Conservation (phyloP, 2,888 invertebrate species). For the Ecliptopera silaceata region DNA sequence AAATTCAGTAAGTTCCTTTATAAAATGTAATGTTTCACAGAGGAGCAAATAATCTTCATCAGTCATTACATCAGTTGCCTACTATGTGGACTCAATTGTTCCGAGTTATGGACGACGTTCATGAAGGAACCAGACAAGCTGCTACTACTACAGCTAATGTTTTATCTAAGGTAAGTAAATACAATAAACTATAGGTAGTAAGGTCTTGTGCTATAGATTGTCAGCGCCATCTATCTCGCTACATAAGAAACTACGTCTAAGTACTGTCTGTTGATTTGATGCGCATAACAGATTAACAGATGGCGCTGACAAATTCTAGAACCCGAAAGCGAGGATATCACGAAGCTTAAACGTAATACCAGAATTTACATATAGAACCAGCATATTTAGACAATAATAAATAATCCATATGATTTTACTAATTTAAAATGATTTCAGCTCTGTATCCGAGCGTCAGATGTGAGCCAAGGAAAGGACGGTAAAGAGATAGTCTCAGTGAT, state of each 20-base stretch:
- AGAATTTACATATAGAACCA: too few species aligned
- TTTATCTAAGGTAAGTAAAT: constrained; percentile 88
- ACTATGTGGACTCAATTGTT: constrained; percentile 92
- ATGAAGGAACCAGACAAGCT: constrained; percentile 91
- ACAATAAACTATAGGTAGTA: too few species aligned
- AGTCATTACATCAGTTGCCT: constrained; percentile 70
- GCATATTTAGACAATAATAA: too few species aligned
- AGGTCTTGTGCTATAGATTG: too few species aligned
- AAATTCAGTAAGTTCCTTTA: background rate
- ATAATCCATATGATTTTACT: too few species aligned
- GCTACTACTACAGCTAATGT: constrained; percentile 88
- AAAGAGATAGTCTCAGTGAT: constrained; percentile 88
- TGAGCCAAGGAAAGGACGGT: constrained; percentile 88
- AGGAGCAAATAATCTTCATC: constrained; percentile 67
- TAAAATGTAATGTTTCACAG: constrained; percentile 41
- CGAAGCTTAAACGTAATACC: too few species aligned
- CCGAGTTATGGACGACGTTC: constrained; percentile 97
- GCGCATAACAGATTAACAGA: too few species aligned
- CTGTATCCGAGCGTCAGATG: constrained; percentile 87
- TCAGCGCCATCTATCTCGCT: too few species aligned
- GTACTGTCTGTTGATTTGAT: too few species aligned
- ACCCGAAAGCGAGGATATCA: too few species aligned
- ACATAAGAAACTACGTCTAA: too few species aligned
- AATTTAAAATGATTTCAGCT: constrained; percentile 69
- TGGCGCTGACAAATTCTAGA: too few species aligned